Base-by-base conservation (phyloP, 2,888 invertebrate genomes). In the Perizoma affinitatum region DNA sequence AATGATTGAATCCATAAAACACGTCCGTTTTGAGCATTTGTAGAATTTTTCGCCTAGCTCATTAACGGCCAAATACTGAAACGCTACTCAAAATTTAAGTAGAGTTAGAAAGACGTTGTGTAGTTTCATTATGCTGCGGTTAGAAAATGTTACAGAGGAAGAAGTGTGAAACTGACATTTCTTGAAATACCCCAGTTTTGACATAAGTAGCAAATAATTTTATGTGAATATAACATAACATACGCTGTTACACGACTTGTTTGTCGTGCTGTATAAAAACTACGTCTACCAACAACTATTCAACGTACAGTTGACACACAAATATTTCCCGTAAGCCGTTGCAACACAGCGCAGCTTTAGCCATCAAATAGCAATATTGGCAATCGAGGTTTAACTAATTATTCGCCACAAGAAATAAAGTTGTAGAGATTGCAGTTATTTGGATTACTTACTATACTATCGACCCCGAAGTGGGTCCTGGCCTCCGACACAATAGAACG, bases 211-310 rank as follows among this genome's bases (percentile, higher is more conserved):
- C 40, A 59, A 56, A 43, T 38, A 36, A 44, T 48, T 42, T 6
- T 40, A 40, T 43, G 55, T 55, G 55, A 58, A 52, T 45, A 36
- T 62, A 55, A 70, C n/a, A n/a, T n/a, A n/a, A n/a, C 71, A 57
- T 64, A 64, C 63, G 60, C 63, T 64, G 63, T 64, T 64, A 63
- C 55, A 58, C 54, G 22, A 22, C 22, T 44, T 58, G 40, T 51
- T 56, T 40, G 51, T 44, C 63, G 52, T 58, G 58, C 49, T 58
- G 48, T 53, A 56, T 58, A 58, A 58, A 56, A 62, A 54, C 58
- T 62, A 62, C 41, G 22, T 40, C 50, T 62, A 58, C 41, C 41
- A 54, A 48, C 52, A 51, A 62, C 48, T 7, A 49, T 59, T 49
- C 53, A 53, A 52, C 51, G 35, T 52, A 38, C 51, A 45, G 47